These are phyloP conservation scores for Athene cunicularia DNA, from an alignment of 2,113 vertebrate genomes.

Conservation along the genomic window DNA sequence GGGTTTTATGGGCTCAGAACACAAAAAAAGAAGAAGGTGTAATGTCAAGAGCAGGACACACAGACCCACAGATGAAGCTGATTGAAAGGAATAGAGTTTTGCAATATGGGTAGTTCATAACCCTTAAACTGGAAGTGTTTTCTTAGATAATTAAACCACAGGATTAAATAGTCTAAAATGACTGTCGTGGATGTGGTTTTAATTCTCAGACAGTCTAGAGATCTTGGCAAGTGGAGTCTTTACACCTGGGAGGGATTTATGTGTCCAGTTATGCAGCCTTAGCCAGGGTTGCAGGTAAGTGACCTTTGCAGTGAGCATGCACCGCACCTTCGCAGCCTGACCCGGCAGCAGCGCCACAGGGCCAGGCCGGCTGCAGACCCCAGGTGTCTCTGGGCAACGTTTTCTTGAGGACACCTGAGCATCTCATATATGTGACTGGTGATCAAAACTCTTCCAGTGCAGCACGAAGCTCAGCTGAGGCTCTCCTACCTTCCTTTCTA, in stretches of 20 bases:
- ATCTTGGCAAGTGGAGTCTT: background rate
- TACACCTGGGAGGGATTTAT: background rate
- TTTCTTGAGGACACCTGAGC: background rate
- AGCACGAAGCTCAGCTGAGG: background rate
- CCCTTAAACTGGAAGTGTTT: background rate
- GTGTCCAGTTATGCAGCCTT: fast-evolving
- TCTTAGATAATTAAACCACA: background rate
- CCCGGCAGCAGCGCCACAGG: fast-evolving
- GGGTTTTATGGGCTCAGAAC: background rate
- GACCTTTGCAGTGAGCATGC: fast-evolving
- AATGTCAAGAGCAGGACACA: background rate
- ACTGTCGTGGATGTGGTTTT: background rate
- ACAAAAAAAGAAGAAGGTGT: background rate
- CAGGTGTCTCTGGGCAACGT: fast-evolving
- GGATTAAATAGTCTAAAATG: background rate
- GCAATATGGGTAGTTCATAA: background rate
- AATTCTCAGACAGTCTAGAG: background rate
- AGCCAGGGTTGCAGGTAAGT: fast-evolving
- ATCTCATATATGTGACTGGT: fast-evolving
- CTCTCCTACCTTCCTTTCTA: background rate
- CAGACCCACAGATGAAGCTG: background rate
- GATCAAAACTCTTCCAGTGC: background rate
- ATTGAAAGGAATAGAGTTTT: background rate
- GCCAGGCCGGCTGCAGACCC: background rate
- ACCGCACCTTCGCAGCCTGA: fast-evolving